Conservation (phyloP, 2,113 vertebrate genomes). For the Azemiops feae region DNA sequence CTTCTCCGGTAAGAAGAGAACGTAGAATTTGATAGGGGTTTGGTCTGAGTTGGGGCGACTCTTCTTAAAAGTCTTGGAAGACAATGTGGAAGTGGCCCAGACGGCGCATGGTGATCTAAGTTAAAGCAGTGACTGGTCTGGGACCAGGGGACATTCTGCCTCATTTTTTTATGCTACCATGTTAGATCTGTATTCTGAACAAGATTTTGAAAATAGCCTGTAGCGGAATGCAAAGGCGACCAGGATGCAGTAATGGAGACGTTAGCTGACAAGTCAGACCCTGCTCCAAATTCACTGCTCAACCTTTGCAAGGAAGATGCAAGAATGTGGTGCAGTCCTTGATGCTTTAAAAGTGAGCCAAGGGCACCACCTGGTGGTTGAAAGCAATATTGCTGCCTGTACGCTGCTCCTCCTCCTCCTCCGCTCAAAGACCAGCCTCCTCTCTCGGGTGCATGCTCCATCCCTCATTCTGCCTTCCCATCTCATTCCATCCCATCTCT, state of each 20-base stretch:
- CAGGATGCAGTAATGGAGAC: neutral
- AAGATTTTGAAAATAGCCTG: neutral
- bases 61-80: neutral
- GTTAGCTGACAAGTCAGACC: neutral
- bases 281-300: neutral
- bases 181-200: neutral
- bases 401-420: fast-evolving
- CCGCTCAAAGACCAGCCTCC: neutral
- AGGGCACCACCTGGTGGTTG: neutral
- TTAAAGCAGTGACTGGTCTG: neutral
- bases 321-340: neutral
- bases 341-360: neutral
- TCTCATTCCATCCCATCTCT: conserved; percentile 60
- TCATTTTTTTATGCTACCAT: neutral
- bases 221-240: neutral
- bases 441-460: conserved; percentile 50
- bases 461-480: conserved; percentile 43
- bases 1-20: neutral
- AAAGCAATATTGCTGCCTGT: neutral
- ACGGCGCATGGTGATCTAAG: neutral
- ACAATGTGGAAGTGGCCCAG: neutral
- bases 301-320: neutral
- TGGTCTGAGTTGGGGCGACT: neutral
- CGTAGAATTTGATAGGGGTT: neutral
- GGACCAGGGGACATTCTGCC: neutral